Base-by-base conservation (phyloP, 2,113 vertebrate species). In the Oryzias celebensis region DNA sequence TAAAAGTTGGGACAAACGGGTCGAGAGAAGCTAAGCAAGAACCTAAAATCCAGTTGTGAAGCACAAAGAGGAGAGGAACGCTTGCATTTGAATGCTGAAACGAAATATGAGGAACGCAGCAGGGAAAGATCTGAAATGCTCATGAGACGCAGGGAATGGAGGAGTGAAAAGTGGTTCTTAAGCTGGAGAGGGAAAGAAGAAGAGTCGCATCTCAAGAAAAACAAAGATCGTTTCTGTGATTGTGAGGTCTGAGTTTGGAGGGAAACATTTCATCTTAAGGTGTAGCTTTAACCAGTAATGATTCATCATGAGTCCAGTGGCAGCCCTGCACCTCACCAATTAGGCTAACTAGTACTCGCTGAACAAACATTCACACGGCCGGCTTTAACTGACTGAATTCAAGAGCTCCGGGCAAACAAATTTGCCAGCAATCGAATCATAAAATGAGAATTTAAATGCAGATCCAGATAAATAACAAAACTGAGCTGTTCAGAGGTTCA, bases 81-180 rank as follows among this genome's bases (percentile, higher is more conserved):
- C 55, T 56, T 36, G 22, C 41, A 74, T 83, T 64, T 77, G 68
- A 78, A 78, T 46, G 44, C 45, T 20, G 22, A 45, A 58, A 62
- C 22, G 20, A 36, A 57, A n/a, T 22, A 45, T 68, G 69, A 54
- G 78, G 76, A 55, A 70, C 61, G 63, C 14, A 52, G 61, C 4
- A 8, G 24, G 53, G 45, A 43, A 66, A 48, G 36, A 66, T 54
- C 45, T 15, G 16, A n/a, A 54, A 69, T 57, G 72, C 65, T 70
- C 50, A 51, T 68, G 59, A 63, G 55, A 47, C 66, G 36, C 51
- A 64, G 60, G 15, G 48, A 66, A 60, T 4, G 61, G 65, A 49
- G 44, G 52, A 71, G 56, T 44, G 8, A 75, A 42, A 46, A 59
- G 59, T 26, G 44, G 57, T 20, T 51, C 31, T 51, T 53, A 63